Conservation (phyloP, 2,797 vertebrate genomes). For the Coregonus sp. region DNA sequence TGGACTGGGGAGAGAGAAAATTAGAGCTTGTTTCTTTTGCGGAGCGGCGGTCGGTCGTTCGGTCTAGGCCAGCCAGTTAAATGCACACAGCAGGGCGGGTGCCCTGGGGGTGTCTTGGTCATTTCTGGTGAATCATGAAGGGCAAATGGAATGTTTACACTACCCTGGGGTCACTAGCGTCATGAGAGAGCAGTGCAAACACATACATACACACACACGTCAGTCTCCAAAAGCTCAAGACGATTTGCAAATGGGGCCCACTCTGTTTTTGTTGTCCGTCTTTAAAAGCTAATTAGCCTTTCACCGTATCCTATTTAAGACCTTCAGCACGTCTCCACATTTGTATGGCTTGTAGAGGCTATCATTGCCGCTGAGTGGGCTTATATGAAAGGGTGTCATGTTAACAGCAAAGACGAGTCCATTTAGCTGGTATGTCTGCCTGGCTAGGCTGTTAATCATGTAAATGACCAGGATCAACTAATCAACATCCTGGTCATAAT, state of each 20-base stretch:
- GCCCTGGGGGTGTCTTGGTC: conserved; percentile 74
- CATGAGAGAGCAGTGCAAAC: conserved; percentile 41
- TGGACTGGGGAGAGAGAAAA: conserved; percentile 59
- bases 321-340: conserved; percentile 10
- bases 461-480: conserved; percentile 30
- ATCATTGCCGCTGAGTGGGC: background rate
- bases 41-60: conserved; percentile 32
- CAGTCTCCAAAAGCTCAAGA: conserved; percentile 57
- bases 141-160: conserved; percentile 80
- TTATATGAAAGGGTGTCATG: conserved; percentile 6
- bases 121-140: conserved; percentile 78
- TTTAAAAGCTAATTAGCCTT: conserved; percentile 59
- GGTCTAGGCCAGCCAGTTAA: conserved; percentile 57
- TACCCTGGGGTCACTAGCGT: conserved; percentile 70
- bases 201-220: background rate
- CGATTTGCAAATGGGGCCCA: conserved; percentile 59
- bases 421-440: conserved; percentile 5
- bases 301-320: conserved; percentile 36
- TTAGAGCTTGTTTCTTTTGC: conserved; percentile 56
- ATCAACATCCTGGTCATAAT: background rate
- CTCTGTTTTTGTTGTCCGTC: conserved; percentile 61
- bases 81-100: conserved; percentile 40
- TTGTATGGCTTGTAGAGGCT: conserved; percentile 19
- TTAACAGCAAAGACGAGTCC: background rate
- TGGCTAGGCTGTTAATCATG: conserved; percentile 45